These are phyloP conservation scores for Ariopsis seemanni DNA, from an alignment of 2,113 vertebrate genomes.

Conservation along the genomic window DNA sequence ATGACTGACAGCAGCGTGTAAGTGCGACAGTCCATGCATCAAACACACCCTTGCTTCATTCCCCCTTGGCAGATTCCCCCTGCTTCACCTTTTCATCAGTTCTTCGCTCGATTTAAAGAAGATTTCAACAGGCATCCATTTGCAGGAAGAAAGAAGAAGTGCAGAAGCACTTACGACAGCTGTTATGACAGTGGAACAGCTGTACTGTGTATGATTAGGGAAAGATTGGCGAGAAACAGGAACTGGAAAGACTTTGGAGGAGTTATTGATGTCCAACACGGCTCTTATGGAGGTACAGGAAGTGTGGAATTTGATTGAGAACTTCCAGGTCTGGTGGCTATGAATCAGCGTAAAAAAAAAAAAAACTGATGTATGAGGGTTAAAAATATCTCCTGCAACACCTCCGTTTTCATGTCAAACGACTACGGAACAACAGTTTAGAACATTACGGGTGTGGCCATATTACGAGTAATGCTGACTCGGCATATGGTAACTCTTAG, in stretches of 20 bases:
- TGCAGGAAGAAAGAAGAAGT: neutral
- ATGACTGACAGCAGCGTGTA: slow-evolving; percentile 96
- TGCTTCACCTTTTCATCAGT: neutral
- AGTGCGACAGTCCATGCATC: slow-evolving; percentile 65
- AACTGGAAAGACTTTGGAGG: neutral
- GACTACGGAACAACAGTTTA: neutral
- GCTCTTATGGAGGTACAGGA: neutral
- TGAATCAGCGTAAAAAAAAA: no score
- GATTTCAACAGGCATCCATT: neutral
- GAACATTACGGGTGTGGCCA: neutral
- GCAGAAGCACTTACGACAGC: neutral
- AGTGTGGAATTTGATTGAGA: neutral
- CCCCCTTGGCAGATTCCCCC: neutral
- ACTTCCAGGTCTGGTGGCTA: neutral
- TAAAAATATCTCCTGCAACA: neutral
- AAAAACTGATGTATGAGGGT: neutral
- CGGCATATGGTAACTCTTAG: no score
- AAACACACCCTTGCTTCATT: neutral
- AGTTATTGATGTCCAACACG: neutral
- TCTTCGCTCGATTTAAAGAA: no score
- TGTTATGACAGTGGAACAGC: neutral
- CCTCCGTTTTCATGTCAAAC: neutral
- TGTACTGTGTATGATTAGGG: neutral
- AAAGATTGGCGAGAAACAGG: neutral
- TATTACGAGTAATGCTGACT: neutral